A percentile compares a stretch with the other conserved stretches of the same genome.
Evolutionary conservation across 53 echinoderm and acorn worm species (phyloP).

Genomic region (Hippasteria phrygiana): DNA sequence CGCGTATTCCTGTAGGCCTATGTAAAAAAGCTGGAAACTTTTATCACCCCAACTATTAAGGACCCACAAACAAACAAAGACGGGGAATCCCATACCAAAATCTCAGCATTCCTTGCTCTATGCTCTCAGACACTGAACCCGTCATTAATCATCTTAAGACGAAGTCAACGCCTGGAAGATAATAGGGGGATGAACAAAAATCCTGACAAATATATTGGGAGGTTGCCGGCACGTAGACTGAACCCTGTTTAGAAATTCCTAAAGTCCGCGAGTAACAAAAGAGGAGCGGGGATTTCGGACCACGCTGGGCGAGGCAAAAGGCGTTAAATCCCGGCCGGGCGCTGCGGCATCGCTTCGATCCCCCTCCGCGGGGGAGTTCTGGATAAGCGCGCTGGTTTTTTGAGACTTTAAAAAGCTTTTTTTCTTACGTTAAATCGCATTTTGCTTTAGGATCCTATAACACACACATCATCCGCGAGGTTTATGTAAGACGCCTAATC

Average conservation of each 20-base stretch:
- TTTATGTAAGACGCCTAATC: slow-evolving; percentile 34
- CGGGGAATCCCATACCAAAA: slow-evolving; percentile 2
- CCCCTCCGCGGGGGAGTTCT: neutral
- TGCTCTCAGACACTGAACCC: slow-evolving; percentile 37
- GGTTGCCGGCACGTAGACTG: slow-evolving; percentile 3
- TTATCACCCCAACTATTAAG: slow-evolving; percentile 7
- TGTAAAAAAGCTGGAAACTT: neutral
- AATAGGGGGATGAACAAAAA: slow-evolving; percentile 16
- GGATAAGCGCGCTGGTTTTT: slow-evolving; percentile 3
- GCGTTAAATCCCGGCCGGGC: slow-evolving; percentile 39
- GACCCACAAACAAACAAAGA: neutral
- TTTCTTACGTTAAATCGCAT: slow-evolving; percentile 37
- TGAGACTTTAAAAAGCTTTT: slow-evolving; percentile 11
- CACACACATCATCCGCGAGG: slow-evolving; percentile 5
- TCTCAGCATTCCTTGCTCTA: slow-evolving; percentile 57
- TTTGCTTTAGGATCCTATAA: neutral
- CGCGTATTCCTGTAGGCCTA: neutral
- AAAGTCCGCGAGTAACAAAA: neutral
- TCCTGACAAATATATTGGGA: neutral
- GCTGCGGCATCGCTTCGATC: neutral
- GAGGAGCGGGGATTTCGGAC: slow-evolving; percentile 26
- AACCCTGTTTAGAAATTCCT: neutral
- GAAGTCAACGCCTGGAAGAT: slow-evolving; percentile 59
- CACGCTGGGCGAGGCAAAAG: slow-evolving; percentile 19
- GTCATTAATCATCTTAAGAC: slow-evolving; percentile 47